Evolutionary conservation across 2,113 vertebrate genomes (phyloP), one percentile per base, ranked within the genome.

Genomic region (Ifrita kowaldi): DNA sequence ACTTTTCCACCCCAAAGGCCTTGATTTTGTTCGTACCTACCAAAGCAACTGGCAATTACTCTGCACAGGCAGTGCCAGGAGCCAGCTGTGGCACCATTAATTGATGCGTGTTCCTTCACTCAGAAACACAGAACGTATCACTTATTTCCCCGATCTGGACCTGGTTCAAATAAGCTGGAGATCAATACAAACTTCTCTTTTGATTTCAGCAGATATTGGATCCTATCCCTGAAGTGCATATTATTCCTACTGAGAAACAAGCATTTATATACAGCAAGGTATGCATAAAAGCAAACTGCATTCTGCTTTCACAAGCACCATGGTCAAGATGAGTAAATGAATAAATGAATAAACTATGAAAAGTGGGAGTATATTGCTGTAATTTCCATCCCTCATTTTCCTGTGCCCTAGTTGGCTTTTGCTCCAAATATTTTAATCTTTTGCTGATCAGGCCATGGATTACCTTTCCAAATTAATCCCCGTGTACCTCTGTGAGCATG

Each of bases 401-500:
- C 56, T 91, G 52, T 76, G 32, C 47, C 26, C 56, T 9, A 14
- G n/a, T 30, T n/a, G 67, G 86, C 69, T 95, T 95, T 78, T 59
- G 70, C 35, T 89, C 79, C 35, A 55, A 8, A 22, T 69, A 75
- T 67, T 96, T 81, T 71, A 86, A 74, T 82, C 60, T 84, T 92
- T 80, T 79, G 57, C 52, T 95, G 92, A 84, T 92, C 73, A 88
- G 71, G 21, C 27, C 63, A 49, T 12, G 32, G 47, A 88, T 71
- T 53, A 37, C 35, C 9, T 86, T 91, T 95, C 87, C 68, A 88
- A 88, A 79, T 84, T 75, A 96, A 91, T 90, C 53, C 70, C 46
- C 1, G 0, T 13, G 50, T 47, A 71, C 53, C 32, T 63, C 50
- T 60, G 46, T 68, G 68, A 56, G 95, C 55, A 26, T 23, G 7